phyloP scores from a whole-genome alignment of 2,797 vertebrate genomes.

The Glossophaga mutica region DNA sequence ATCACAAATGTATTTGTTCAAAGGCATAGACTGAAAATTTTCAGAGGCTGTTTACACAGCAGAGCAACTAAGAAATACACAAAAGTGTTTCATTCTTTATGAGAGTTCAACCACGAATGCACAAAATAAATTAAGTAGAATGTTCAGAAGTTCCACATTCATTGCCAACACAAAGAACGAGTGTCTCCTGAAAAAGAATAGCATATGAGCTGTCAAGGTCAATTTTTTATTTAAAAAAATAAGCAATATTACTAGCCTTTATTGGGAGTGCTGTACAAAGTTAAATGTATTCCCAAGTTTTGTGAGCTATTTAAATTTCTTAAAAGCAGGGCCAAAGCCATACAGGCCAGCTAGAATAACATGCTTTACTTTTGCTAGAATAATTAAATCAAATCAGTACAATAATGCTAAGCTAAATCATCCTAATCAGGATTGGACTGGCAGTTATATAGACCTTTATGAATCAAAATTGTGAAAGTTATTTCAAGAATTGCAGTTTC shows the following conservation, averaged over 20 bases:
- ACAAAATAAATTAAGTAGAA: not conserved
- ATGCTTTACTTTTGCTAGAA: conserved; percentile 10
- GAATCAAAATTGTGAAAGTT: conserved; percentile 1
- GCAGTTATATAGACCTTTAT: not conserved
- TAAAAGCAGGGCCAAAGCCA: not conserved
- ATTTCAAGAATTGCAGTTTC: not conserved
- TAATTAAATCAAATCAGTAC: not conserved
- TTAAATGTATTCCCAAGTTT: conserved; percentile 29
- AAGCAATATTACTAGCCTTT: conserved; percentile 22
- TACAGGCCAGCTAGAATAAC: not conserved
- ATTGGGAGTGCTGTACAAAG: conserved; percentile 15
- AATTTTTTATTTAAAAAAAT: not conserved
- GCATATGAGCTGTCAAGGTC: not conserved
- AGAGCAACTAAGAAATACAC: not conserved
- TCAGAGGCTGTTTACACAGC: not conserved
- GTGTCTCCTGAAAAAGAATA: conserved; percentile 26
- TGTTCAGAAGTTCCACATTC: conserved; percentile 22
- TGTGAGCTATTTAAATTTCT: conserved; percentile 14
- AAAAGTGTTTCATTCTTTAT: conserved; percentile 2
- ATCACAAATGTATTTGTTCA: not conserved
- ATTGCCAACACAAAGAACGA: not conserved
- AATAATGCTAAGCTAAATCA: not conserved
- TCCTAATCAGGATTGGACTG: conserved; percentile 3
- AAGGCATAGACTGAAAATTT: not conserved
- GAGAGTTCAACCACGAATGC: not conserved